Percentiles rank a stretch among this genome's conserved stretches.
phyloP scores from a whole-genome alignment of 35 echinoderm and acorn worm species.

The Ophiothrix spiculata region DNA sequence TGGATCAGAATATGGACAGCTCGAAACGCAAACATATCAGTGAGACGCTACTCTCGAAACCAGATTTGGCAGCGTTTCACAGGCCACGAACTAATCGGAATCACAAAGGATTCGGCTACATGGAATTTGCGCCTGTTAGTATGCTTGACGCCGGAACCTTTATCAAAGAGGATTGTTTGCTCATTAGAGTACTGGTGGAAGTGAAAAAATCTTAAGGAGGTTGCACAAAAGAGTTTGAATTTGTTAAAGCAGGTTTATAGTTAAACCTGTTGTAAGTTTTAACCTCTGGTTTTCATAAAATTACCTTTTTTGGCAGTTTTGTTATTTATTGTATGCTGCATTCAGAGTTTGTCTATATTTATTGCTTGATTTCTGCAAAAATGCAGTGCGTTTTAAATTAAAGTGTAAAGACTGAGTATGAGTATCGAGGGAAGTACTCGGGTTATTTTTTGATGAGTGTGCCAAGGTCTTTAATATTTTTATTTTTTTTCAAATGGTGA shows the following conservation, averaged over 20 bases:
- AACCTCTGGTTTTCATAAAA: neutral
- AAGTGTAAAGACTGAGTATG: too few relatives aligned
- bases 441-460: too few relatives aligned
- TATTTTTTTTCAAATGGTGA: too few relatives aligned
- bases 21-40: constrained; percentile 62
- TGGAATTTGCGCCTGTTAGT: constrained; percentile 94
- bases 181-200: constrained; percentile 75
- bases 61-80: constrained; percentile 76
- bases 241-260: neutral
- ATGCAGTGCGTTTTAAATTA: too few relatives aligned
- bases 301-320: too few relatives aligned
- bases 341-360: too few relatives aligned
- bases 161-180: constrained; percentile 63
- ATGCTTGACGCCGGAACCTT: constrained; percentile 57
- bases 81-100: constrained; percentile 71
- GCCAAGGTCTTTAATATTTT: too few relatives aligned
- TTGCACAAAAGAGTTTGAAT: neutral
- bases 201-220: neutral
- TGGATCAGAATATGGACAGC: constrained; percentile 75
- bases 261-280: neutral
- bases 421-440: too few relatives aligned
- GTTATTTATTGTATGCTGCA: too few relatives aligned
- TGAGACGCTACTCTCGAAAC: constrained; percentile 71
- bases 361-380: too few relatives aligned
- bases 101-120: constrained; percentile 98